Conservation (phyloP, 2,888 invertebrate species). For the Cephus pygmeus region DNA sequence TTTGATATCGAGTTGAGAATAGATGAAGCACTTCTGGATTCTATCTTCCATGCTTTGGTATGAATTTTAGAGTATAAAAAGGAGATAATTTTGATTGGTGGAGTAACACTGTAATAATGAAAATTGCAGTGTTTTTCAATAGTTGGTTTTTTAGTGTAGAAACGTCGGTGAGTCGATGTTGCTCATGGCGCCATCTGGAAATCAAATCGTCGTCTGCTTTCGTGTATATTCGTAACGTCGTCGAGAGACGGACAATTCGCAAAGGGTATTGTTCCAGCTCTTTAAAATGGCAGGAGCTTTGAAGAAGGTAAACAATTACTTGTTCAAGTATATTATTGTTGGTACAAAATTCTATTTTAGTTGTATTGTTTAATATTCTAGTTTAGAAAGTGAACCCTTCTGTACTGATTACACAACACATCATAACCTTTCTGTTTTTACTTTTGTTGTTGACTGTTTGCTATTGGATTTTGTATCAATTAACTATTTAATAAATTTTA, state of each 20-base stretch:
- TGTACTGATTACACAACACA: conserved; percentile 26
- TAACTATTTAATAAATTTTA: conserved; percentile 4
- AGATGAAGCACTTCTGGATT: background rate
- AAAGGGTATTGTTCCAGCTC: background rate
- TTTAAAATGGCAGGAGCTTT: conserved; percentile 47
- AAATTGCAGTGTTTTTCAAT: background rate
- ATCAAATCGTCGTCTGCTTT: background rate
- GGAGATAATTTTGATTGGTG: background rate
- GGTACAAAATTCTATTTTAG: background rate
- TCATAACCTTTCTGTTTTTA: conserved; percentile 28
- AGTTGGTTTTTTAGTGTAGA: background rate
- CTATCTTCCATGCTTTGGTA: background rate
- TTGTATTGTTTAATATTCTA: conserved; percentile 5
- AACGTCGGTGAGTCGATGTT: background rate
- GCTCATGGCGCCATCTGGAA: background rate
- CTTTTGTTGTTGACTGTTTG: conserved; percentile 31
- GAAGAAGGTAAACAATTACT: conserved; percentile 45
- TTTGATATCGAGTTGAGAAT: background rate
- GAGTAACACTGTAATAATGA: background rate
- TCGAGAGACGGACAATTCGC: background rate
- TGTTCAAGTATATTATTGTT: background rate
- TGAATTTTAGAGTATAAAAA: background rate
- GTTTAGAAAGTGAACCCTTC: conserved; percentile 1
- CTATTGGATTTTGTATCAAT: conserved; percentile 25
- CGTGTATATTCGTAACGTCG: background rate